A percentile compares a stretch with the other conserved stretches of the same genome.
Conservation (phyloP, 2,888 invertebrate genomes). For the Luffia ferchaultella region DNA sequence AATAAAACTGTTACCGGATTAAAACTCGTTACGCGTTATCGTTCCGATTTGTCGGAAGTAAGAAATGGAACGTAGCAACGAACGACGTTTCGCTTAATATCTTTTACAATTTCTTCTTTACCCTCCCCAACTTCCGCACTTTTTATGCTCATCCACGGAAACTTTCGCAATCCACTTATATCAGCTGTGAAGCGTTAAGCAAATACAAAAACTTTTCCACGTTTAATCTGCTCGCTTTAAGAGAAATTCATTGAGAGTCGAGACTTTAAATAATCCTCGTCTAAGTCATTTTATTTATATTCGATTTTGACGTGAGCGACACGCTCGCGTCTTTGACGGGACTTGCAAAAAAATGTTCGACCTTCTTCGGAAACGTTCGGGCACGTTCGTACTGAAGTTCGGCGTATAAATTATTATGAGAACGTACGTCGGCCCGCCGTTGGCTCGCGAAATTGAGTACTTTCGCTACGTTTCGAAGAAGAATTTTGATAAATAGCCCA, state of each 20-base stretch:
- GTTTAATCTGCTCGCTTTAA: slow-evolving; percentile 60
- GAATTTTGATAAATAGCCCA: slow-evolving; percentile 54
- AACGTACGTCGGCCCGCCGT: too few species aligned
- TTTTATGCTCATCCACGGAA: slow-evolving; percentile 59
- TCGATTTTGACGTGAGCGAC: slow-evolving; percentile 3
- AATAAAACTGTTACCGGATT: neutral
- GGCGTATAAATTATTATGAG: too few species aligned
- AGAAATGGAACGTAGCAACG: neutral
- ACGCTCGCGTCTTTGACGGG: neutral
- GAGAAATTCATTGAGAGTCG: slow-evolving; percentile 59
- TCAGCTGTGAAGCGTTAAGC: slow-evolving; percentile 60
- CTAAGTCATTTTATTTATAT: slow-evolving; percentile 26
- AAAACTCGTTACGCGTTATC: neutral
- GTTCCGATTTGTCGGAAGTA: neutral
- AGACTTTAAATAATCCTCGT: slow-evolving; percentile 52
- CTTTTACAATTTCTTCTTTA: slow-evolving; percentile 22
- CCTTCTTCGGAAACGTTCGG: too few species aligned
- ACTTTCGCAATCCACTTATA: slow-evolving; percentile 67
- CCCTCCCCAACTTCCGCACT: slow-evolving; percentile 38
- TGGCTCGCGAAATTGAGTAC: too few species aligned
- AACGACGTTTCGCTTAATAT: neutral
- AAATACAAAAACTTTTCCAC: slow-evolving; percentile 61
- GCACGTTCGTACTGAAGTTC: too few species aligned
- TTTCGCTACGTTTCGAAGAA: slow-evolving; percentile 26
- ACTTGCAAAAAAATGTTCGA: too few species aligned